These are phyloP conservation scores for Smutsia gigantea DNA, from an alignment of 2,797 vertebrate species.

Conservation along the genomic window DNA sequence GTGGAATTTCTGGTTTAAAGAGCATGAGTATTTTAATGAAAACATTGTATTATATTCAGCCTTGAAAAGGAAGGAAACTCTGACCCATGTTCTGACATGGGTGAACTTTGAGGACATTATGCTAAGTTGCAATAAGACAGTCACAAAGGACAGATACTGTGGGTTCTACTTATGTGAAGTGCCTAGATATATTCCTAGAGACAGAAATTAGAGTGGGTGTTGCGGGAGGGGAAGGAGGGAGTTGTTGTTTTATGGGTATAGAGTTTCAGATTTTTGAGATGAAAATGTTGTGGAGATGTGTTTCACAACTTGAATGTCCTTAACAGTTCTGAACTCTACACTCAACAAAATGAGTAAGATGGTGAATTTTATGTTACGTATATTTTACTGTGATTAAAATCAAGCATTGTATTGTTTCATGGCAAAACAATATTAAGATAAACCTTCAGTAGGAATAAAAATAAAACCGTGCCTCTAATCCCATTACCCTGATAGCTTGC, in stretches of 20 bases:
- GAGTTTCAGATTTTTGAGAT: not conserved
- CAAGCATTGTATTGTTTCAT: not conserved
- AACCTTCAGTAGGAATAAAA: not conserved
- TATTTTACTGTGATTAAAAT: not conserved
- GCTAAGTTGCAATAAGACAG: not conserved
- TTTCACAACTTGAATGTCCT: not conserved
- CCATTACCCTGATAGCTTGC: not conserved
- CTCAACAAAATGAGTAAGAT: not conserved
- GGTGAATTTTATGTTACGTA: not conserved
- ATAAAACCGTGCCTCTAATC: not conserved
- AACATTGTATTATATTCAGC: not conserved
- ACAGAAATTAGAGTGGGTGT: not conserved
- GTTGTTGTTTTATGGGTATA: not conserved
- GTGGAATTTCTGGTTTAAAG: not conserved
- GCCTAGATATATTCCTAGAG: not conserved
- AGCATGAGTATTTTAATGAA: not conserved
- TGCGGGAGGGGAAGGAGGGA: not conserved
- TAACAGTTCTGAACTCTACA: not conserved
- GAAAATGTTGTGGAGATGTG: not conserved
- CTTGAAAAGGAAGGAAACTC: not conserved
- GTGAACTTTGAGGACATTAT: not conserved
- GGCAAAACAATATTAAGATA: not conserved
- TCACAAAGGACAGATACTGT: not conserved
- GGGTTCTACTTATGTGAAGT: not conserved
- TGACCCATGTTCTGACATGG: fast-evolving